phyloP scores from a whole-genome alignment of 2,888 invertebrate species.

The Tholera decimalis region DNA sequence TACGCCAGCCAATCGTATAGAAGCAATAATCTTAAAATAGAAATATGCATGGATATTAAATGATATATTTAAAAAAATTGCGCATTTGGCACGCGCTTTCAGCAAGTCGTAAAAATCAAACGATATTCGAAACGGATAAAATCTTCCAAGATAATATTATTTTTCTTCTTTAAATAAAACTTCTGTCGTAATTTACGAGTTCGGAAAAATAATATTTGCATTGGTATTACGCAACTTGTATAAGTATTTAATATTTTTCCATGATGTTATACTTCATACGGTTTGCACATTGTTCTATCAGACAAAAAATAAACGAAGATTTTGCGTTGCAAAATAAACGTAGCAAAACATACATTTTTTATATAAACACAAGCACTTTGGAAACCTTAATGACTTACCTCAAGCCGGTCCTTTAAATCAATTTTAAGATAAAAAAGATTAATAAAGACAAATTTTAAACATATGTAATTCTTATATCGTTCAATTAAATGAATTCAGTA shows the following conservation, averaged over 20 bases:
- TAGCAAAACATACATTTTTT: neutral
- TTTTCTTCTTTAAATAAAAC: slow-evolving; percentile 43
- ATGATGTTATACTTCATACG: slow-evolving; percentile 6
- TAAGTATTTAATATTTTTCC: slow-evolving; percentile 29
- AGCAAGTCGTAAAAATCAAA: slow-evolving; percentile 47
- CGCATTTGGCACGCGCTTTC: slow-evolving; percentile 41
- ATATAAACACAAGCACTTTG: neutral
- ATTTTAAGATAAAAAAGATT: slow-evolving; percentile 40
- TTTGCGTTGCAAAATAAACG: slow-evolving; percentile 16
- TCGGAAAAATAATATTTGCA: slow-evolving; percentile 39
- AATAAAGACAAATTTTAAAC: slow-evolving; percentile 20
- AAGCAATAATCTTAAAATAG: neutral
- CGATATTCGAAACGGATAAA: slow-evolving; percentile 26
- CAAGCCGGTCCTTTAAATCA: slow-evolving; percentile 20
- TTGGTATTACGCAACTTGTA: slow-evolving; percentile 35
- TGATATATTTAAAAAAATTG: slow-evolving; percentile 16
- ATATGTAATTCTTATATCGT: slow-evolving; percentile 55
- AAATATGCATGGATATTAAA: neutral
- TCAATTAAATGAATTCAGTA: slow-evolving; percentile 58
- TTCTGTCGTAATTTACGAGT: slow-evolving; percentile 36
- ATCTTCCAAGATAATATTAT: slow-evolving; percentile 36
- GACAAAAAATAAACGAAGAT: slow-evolving; percentile 27
- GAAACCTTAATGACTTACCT: neutral
- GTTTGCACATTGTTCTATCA: slow-evolving; percentile 15
- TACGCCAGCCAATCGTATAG: neutral